Base-by-base conservation (phyloP, 2,888 invertebrate genomes). In the Erpobdella octoculata region DNA sequence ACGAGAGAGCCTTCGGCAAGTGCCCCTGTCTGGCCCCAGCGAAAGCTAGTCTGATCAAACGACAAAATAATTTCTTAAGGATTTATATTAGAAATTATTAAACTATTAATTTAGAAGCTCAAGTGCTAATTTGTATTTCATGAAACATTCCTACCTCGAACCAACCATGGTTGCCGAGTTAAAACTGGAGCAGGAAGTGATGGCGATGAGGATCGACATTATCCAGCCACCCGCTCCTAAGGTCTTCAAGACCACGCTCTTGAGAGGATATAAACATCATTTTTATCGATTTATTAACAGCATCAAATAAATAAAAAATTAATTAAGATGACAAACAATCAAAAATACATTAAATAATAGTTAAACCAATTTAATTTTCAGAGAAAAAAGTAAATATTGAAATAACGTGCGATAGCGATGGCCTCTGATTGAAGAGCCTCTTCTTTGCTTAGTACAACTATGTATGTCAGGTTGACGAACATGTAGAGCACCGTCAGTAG, bases 401-500 rank as follows among this genome's bases (percentile, higher is more conserved):
- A 1, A 33, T 4, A 28, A 70, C 76, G 72, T 64, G 75, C 77
- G 38, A 77, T 74, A 21, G 76, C 77, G 1, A 77, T 76, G n/a
- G 77, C 77, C n/a, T 76, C 74, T 3, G 77, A 77, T 3, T 62
- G 35, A 21, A 74, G 33, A 70, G 74, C 77, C 31, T 72, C 76
- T 21, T 73, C 61, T n/a, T 73, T 58, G 12, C 75, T 72, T 21
- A 78, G 70, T 9, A 77, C 77, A 28, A 72, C 73, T 21, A 77
- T 46, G 64, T 77, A 77, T 28, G 74, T 62, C 31, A 76, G 48
- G 70, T 93, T 93, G 1, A 92, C 91, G 21, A 93, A 84, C 0
- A 91, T 88, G 81, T 93, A 93, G 73, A 92, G 89, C 0, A 90
- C 79, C 0, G 92, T 93, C 1, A 93, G 92, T n/a, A 92, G 84